These are phyloP conservation scores for Neolamprologus variostigma DNA, from an alignment of 2,113 vertebrate genomes.

Conservation along the genomic window DNA sequence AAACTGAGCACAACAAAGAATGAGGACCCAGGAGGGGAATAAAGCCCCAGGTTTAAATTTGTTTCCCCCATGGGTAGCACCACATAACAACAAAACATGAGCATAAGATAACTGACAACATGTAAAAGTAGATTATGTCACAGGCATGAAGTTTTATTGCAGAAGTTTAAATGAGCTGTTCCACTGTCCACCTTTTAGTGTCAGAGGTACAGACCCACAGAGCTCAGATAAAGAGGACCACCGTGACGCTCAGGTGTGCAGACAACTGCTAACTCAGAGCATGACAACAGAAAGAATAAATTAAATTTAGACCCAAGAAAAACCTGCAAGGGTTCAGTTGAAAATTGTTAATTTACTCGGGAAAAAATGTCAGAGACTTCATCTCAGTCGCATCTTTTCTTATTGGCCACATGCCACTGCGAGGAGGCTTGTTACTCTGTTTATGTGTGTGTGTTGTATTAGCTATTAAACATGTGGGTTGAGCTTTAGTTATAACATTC, in stretches of 20 bases:
- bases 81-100: neutral
- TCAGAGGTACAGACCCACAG: neutral
- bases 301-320: neutral
- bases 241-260: accelerated
- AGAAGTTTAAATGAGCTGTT: neutral
- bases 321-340: neutral
- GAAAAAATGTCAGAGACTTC: neutral
- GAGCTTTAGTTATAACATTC: neutral
- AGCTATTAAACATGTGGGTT: neutral
- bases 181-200: neutral
- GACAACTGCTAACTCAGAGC: neutral
- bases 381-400: neutral
- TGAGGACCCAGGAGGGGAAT: neutral
- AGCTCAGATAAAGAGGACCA: neutral
- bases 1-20: neutral
- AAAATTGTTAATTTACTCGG: accelerated
- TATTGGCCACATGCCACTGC: accelerated
- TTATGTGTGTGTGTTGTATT: accelerated
- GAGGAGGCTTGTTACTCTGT: neutral
- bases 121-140: accelerated
- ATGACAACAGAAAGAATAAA: neutral
- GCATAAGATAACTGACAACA: neutral
- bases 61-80: neutral
- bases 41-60: neutral
- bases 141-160: neutral